Conservation (phyloP, 1,140 invertebrate genomes). For the Oryctes rhinoceros region DNA sequence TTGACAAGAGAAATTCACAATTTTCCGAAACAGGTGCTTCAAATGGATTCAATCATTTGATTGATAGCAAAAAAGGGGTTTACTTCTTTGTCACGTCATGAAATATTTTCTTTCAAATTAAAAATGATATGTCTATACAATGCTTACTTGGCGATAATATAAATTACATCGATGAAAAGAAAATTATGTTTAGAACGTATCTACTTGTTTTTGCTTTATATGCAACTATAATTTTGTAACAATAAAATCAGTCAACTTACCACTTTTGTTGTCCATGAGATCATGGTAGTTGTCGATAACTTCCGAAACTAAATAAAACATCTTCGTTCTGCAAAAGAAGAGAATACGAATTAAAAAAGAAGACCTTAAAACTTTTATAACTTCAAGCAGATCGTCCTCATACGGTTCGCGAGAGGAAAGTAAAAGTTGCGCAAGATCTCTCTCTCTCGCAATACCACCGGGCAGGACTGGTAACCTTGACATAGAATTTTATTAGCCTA, state of each 20-base stretch:
- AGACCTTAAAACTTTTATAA: neutral
- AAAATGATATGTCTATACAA: too few relatives aligned
- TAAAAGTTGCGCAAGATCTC: neutral
- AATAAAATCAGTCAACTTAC: constrained; percentile 44
- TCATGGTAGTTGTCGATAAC: constrained; percentile 51
- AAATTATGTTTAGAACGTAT: too few relatives aligned
- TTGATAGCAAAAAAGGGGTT: too few relatives aligned
- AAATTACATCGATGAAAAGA: too few relatives aligned
- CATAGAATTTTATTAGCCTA: constrained; percentile 15
- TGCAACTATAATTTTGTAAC: too few relatives aligned
- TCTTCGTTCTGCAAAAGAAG: constrained; percentile 49
- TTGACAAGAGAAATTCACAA: too few relatives aligned
- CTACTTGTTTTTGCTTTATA: too few relatives aligned
- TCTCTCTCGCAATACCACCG: neutral
- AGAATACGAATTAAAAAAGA: constrained; percentile 15
- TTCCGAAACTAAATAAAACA: constrained; percentile 45
- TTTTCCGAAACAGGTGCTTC: too few relatives aligned
- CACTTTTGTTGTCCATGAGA: constrained; percentile 54
- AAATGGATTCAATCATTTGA: too few relatives aligned
- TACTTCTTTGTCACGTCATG: too few relatives aligned
- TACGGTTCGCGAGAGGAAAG: neutral
- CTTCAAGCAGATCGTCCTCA: neutral
- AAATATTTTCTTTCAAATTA: too few relatives aligned
- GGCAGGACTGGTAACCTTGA: neutral
- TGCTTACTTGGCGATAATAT: too few relatives aligned